phyloP scores from a whole-genome alignment of 2,888 invertebrate species.

The Drosophila yooni region DNA sequence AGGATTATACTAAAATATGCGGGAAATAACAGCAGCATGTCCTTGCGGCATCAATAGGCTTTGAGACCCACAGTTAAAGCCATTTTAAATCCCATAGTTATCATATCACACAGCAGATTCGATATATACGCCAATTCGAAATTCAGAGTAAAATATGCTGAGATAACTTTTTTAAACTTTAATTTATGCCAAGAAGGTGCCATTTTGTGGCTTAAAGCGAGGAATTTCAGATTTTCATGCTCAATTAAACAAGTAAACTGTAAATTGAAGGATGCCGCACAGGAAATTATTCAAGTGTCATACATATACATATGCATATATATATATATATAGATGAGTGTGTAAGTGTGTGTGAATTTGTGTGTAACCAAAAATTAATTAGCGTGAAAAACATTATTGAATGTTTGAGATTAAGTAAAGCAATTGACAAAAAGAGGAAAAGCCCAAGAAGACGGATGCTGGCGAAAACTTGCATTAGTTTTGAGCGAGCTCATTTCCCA shows the following conservation, averaged over 20 bases:
- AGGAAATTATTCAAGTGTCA: constrained; percentile 69
- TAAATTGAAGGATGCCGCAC: constrained; percentile 32
- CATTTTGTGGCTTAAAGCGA: neutral
- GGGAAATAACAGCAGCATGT: neutral
- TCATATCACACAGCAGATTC: neutral
- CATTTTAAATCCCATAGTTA: neutral
- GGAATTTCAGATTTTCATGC: neutral
- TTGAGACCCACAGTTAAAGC: neutral
- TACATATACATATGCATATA: constrained; percentile 16
- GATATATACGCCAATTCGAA: neutral
- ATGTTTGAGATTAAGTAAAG: constrained; percentile 49
- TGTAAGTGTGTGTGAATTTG: constrained; percentile 20
- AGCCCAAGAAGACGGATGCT: constrained; percentile 38
- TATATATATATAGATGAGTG: constrained; percentile 14
- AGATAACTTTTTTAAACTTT: neutral
- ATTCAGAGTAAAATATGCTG: neutral
- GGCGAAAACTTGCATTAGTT: constrained; percentile 76
- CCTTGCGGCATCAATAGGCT: no score
- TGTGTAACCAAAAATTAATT: constrained; percentile 80
- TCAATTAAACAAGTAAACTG: constrained; percentile 20
- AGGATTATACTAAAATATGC: rapidly evolving
- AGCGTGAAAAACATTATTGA: constrained; percentile 83
- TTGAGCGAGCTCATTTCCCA: constrained; percentile 71
- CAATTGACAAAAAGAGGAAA: constrained; percentile 50
- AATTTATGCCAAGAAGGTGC: neutral